Conservation (phyloP, 2,888 invertebrate genomes). For the Diaphora mendica region DNA sequence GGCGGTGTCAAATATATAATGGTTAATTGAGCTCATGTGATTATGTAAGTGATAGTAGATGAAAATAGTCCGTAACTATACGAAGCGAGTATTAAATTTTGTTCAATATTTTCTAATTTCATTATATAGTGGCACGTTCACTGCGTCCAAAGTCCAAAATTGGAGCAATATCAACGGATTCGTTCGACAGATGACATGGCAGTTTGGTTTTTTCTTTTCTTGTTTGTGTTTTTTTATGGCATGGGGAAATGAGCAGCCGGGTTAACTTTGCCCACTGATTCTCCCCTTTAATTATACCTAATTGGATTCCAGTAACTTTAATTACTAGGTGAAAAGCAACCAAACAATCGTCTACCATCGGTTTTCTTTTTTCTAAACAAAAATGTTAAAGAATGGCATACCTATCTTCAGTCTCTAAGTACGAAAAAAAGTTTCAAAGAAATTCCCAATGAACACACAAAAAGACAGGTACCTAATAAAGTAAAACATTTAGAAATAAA, state of each 20-base stretch:
- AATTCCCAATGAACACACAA: too few species aligned
- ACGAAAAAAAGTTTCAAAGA: too few species aligned
- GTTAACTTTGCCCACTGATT: background rate
- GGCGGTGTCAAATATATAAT: conserved; percentile 65
- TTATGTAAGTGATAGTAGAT: conserved; percentile 59
- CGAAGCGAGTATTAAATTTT: background rate
- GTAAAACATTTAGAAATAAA: too few species aligned
- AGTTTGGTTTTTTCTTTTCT: background rate
- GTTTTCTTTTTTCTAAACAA: too few species aligned
- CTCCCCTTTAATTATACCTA: too few species aligned
- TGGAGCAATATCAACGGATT: background rate
- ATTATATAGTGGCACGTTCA: background rate
- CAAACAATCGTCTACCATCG: too few species aligned
- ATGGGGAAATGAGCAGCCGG: background rate
- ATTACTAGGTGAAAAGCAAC: too few species aligned
- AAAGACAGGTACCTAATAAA: too few species aligned
- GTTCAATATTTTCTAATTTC: background rate
- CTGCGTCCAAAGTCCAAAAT: background rate
- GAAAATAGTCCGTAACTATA: conserved; percentile 41
- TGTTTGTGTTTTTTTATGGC: background rate
- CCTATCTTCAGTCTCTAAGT: too few species aligned
- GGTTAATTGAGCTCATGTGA: conserved; percentile 66
- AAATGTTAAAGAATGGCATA: too few species aligned
- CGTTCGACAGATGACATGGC: background rate
- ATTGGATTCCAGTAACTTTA: too few species aligned